Conservation (phyloP, 2,113 vertebrate genomes). For the Australoheros scitulus region DNA sequence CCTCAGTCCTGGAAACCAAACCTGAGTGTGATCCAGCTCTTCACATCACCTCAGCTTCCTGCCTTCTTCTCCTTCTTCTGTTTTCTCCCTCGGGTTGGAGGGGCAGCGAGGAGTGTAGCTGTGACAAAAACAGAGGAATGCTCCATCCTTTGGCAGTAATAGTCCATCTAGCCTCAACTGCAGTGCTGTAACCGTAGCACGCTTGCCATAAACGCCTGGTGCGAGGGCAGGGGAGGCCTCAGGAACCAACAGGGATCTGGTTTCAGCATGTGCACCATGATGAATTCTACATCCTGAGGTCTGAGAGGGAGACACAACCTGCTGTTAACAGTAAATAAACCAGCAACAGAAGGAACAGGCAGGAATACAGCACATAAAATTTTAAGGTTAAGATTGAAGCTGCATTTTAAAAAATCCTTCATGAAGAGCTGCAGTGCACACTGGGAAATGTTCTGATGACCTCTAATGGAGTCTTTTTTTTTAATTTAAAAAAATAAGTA, state of each 20-base stretch:
- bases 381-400: background rate
- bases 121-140: constrained; percentile 86
- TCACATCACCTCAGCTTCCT: constrained; percentile 57
- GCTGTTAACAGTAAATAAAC: constrained; percentile 46
- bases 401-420: background rate
- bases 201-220: constrained; percentile 78
- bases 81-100: constrained; percentile 43
- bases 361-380: background rate
- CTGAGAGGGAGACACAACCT: constrained; percentile 35
- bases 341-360: background rate
- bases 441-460: background rate
- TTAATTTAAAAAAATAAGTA: too few relatives aligned
- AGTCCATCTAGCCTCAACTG: constrained; percentile 33
- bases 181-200: constrained; percentile 56
- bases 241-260: constrained; percentile 74
- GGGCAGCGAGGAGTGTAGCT: constrained; percentile 75
- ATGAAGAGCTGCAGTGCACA: background rate
- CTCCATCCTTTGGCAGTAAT: constrained; percentile 75
- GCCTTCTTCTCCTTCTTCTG: constrained; percentile 23
- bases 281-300: constrained; percentile 71
- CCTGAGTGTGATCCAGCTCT: constrained; percentile 41
- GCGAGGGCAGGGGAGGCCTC: constrained; percentile 55
- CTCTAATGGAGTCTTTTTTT: too few relatives aligned
- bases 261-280: constrained; percentile 78
- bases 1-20: constrained; percentile 55